Percentiles rank a stretch among this genome's conserved stretches.
Evolutionary conservation across 2,113 vertebrate genomes (phyloP).

Genomic region (Sinocyclocheilus grahami): DNA sequence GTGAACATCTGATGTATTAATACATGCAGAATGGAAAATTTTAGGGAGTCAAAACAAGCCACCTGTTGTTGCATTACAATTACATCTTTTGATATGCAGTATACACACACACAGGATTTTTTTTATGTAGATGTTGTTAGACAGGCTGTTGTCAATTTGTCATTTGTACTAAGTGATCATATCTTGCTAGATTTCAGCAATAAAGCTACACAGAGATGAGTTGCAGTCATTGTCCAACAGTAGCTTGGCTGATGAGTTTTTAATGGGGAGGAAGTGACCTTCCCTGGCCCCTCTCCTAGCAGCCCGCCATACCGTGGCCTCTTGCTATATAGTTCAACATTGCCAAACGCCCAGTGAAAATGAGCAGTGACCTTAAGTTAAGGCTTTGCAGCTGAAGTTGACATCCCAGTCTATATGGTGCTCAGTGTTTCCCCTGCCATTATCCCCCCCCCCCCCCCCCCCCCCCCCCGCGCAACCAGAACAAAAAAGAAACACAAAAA

Average conservation of each 20-base stretch:
- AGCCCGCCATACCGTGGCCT: slow-evolving; percentile 61
- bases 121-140: too few species aligned
- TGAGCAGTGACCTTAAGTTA: slow-evolving; percentile 68
- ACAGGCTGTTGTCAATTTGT: too few species aligned
- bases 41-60: not conserved
- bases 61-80: not conserved
- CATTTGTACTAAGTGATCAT: not conserved
- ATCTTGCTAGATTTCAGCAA: not conserved
- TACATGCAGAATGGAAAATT: not conserved
- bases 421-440: slow-evolving; percentile 21
- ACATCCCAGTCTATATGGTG: slow-evolving; percentile 64
- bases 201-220: slow-evolving; percentile 2
- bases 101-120: too few species aligned
- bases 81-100: too few species aligned
- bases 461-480: too few species aligned
- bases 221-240: slow-evolving; percentile 9
- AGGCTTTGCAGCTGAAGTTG: slow-evolving; percentile 64
- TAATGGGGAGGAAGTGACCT: slow-evolving; percentile 70
- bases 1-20: not conserved
- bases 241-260: slow-evolving; percentile 55
- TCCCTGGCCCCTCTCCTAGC: slow-evolving; percentile 60
- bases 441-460: too few species aligned
- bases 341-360: slow-evolving; percentile 58
- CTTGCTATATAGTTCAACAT: slow-evolving; percentile 59
- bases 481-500: too few species aligned